A percentile compares a stretch with the other conserved stretches of the same genome.
phyloP scores from a whole-genome alignment of 1,140 invertebrate species.

The Aphidius ervi region DNA sequence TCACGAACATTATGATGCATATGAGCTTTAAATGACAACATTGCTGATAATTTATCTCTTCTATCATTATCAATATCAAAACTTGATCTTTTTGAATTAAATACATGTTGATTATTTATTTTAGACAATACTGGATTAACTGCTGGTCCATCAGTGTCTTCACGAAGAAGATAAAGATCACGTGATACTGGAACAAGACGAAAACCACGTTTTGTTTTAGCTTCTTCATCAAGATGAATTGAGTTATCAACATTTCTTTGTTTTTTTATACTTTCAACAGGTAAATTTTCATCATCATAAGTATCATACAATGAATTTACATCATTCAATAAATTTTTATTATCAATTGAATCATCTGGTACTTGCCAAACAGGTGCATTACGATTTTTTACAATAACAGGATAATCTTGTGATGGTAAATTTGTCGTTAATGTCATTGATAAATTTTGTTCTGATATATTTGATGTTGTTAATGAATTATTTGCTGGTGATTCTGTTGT shows the following conservation, averaged over 20 bases:
- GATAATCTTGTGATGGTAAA: background rate
- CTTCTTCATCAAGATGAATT: constrained; percentile 1
- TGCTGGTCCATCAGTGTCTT: constrained; percentile 8
- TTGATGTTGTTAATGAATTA: background rate
- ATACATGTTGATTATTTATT: background rate
- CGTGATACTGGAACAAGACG: constrained; percentile 21
- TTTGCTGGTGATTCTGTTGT: background rate
- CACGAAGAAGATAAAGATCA: constrained; percentile 20
- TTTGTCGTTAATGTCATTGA: background rate
- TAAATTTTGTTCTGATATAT: background rate
- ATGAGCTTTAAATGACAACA: constrained; percentile 27
- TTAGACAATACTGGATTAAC: background rate
- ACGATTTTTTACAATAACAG: background rate
- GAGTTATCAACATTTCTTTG: background rate
- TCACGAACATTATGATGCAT: constrained; percentile 27
- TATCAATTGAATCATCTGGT: background rate
- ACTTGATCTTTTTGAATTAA: constrained; percentile 2
- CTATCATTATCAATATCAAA: background rate
- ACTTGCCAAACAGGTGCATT: background rate
- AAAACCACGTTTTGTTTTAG: constrained; percentile 23
- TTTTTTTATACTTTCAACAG: background rate
- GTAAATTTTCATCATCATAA: background rate
- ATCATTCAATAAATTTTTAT: background rate
- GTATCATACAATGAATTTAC: background rate
- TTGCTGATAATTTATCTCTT: constrained; percentile 19